These are phyloP conservation scores for Pseudomyrmex gracilis DNA, from an alignment of 1,140 invertebrate genomes.

Conservation along the genomic window DNA sequence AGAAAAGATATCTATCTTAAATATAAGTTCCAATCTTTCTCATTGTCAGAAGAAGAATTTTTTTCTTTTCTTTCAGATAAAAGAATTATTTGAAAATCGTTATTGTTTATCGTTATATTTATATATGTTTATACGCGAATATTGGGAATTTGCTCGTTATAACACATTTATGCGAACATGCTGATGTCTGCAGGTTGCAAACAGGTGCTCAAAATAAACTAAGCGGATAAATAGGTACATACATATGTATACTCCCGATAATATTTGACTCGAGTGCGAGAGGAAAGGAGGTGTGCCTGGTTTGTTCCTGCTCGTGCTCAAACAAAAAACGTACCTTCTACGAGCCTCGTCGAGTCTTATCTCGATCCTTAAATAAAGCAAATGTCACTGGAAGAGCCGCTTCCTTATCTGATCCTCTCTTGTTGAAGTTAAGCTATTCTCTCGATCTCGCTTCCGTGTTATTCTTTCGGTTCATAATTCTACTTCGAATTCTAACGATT, in stretches of 20 bases:
- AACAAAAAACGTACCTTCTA: constrained; percentile 59
- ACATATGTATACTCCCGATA: constrained; percentile 57
- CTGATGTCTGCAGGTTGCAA: constrained; percentile 30
- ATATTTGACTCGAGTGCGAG: constrained; percentile 68
- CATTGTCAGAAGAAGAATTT: neutral
- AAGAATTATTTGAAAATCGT: neutral
- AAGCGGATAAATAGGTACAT: constrained; percentile 49
- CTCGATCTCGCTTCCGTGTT: constrained; percentile 69
- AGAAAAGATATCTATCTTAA: constrained; percentile 4
- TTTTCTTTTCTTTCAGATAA: neutral
- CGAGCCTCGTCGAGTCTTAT: constrained; percentile 61
- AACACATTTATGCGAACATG: neutral
- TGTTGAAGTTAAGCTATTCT: constrained; percentile 6
- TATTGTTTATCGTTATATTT: neutral
- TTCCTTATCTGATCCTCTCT: constrained; percentile 71
- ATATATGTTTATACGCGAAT: too few species aligned
- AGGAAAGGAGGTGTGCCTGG: constrained; percentile 69
- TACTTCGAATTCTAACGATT: neutral
- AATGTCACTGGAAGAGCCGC: constrained; percentile 58
- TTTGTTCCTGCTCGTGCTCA: constrained; percentile 73
- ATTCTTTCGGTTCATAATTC: constrained; percentile 62
- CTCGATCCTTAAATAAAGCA: constrained; percentile 75
- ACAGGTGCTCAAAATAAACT: constrained; percentile 59
- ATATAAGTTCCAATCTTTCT: neutral
- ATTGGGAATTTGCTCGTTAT: too few species aligned